These are phyloP conservation scores for Drosophila parvula DNA, from an alignment of 1,140 invertebrate species.

Conservation along the genomic window DNA sequence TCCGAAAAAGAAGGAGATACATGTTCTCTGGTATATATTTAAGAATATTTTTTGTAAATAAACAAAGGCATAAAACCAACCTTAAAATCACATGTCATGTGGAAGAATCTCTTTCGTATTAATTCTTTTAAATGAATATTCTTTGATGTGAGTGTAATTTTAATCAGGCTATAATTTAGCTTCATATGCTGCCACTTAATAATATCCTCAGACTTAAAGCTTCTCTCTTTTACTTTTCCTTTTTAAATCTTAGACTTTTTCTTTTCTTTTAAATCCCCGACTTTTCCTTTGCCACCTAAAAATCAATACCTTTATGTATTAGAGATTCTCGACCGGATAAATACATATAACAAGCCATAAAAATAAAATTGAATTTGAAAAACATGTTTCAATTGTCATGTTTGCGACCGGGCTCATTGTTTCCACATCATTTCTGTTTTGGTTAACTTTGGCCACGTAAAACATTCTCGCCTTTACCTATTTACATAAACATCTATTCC, in stretches of 20 bases:
- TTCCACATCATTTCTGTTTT: constrained; percentile 58
- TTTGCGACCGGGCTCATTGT: constrained; percentile 47
- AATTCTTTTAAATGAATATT: background rate
- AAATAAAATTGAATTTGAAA: constrained; percentile 43
- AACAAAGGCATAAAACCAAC: background rate
- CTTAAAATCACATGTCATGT: background rate
- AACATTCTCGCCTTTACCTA: constrained; percentile 43
- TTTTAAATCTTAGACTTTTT: background rate
- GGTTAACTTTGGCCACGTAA: constrained; percentile 43
- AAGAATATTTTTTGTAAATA: constrained; percentile 4
- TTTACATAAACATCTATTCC: constrained; percentile 54
- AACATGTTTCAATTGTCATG: constrained; percentile 51
- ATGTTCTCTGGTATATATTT: background rate
- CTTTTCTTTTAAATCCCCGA: background rate
- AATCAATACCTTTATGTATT: constrained; percentile 40
- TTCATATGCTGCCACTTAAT: background rate
- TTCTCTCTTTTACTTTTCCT: background rate
- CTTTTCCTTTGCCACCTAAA: background rate
- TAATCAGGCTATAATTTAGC: background rate
- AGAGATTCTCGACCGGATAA: background rate
- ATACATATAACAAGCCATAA: constrained; percentile 27
- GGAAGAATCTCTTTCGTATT: background rate
- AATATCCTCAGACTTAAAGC: too few relatives aligned
- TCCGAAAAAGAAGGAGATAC: background rate
- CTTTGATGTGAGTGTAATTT: too few relatives aligned